Conservation (phyloP, 2,113 vertebrate genomes). For the Platichthys flesus region DNA sequence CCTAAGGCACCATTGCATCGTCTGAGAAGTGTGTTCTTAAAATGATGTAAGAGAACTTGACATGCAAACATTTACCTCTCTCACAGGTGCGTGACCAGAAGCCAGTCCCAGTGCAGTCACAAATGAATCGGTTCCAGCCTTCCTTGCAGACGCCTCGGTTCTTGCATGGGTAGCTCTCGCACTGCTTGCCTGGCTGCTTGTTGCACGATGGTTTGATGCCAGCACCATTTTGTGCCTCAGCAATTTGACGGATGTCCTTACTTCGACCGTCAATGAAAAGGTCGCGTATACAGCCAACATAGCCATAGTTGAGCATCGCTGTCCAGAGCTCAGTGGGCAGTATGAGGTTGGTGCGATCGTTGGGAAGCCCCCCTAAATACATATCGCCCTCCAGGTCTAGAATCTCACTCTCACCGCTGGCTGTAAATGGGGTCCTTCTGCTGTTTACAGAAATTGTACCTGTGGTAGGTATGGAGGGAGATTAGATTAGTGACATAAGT, state of each 20-base stretch:
- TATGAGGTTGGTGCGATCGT: constrained; percentile 91
- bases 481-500: not conserved
- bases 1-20: not conserved
- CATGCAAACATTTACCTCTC: constrained; percentile 82
- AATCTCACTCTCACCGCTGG: constrained; percentile 97
- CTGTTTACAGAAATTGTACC: constrained; percentile 99
- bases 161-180: constrained; percentile 96
- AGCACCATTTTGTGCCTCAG: constrained; percentile 92
- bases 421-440: constrained; percentile 94
- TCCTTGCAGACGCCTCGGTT: constrained; percentile 95
- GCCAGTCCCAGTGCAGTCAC: constrained; percentile 96
- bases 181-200: constrained; percentile 91
- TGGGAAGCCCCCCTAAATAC: constrained; percentile 95
- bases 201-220: constrained; percentile 97
- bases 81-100: constrained; percentile 97
- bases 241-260: constrained; percentile 98
- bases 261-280: constrained; percentile 96
- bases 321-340: constrained; percentile 98
- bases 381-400: constrained; percentile 97
- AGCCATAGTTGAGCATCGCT: constrained; percentile 98
- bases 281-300: constrained; percentile 96
- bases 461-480: constrained; percentile 52
- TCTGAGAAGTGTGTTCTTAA: not conserved
- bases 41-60: not conserved
- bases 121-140: constrained; percentile 99